Evolutionary conservation across 2,797 vertebrate species (phyloP).

Genomic region (Cetoscarus ocellatus): DNA sequence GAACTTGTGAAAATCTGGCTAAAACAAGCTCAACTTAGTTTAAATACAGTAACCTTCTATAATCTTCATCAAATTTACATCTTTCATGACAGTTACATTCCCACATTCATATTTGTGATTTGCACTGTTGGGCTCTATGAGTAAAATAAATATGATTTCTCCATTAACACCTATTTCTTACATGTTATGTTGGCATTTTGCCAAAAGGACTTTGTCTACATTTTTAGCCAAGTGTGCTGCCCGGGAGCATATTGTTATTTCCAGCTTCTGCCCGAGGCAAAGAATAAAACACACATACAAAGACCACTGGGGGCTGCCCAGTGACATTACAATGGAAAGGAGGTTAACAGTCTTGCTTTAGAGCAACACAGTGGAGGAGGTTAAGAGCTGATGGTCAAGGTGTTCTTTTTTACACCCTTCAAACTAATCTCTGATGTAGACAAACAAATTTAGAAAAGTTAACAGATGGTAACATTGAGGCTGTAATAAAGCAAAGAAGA

Average conservation of each 20-base stretch:
- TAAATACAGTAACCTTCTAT: too few species aligned
- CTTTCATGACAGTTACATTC: not conserved
- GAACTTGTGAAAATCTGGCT: too few species aligned
- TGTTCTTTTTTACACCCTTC: slow-evolving; percentile 32
- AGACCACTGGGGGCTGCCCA: slow-evolving; percentile 37
- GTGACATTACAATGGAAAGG: slow-evolving; percentile 37
- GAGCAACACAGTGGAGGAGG: slow-evolving; percentile 21
- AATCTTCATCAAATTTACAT: not conserved
- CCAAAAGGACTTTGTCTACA: slow-evolving; percentile 21
- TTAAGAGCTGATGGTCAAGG: slow-evolving; percentile 43
- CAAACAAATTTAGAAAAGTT: slow-evolving; percentile 1
- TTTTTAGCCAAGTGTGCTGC: slow-evolving; percentile 22
- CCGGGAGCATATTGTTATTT: slow-evolving; percentile 50
- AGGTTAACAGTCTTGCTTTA: slow-evolving; percentile 62
- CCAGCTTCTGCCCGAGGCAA: slow-evolving; percentile 39
- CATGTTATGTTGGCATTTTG: slow-evolving; percentile 8
- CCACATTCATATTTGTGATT: not conserved
- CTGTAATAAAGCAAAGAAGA: too few species aligned
- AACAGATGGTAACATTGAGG: slow-evolving; percentile 5
- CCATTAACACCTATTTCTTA: slow-evolving; percentile 4
- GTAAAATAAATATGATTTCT: not conserved
- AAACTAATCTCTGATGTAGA: slow-evolving; percentile 7
- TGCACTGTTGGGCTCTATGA: not conserved
- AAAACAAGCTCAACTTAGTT: too few species aligned
- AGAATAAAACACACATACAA: slow-evolving; percentile 26